Evolutionary conservation across 2,888 invertebrate species (phyloP), one percentile per base, ranked within the genome.

Genomic region (Habroteleia sp.): DNA sequence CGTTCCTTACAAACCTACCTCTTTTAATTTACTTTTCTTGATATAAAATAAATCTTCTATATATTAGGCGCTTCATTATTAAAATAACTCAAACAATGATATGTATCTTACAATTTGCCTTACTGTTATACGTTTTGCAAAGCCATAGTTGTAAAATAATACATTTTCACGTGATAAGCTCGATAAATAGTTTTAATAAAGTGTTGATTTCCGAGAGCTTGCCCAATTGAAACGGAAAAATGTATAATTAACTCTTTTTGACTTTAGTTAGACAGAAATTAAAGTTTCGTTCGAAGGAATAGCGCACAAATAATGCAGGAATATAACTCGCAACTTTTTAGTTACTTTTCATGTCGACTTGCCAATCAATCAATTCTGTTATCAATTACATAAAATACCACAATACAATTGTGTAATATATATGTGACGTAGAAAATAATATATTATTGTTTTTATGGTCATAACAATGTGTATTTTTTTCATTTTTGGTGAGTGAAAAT

Each of bases 121-220:
- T 17, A 25, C 42, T 31, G n/a, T 52, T 17, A 50, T 33, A 23
- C 27, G 11, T 42, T 41, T 37, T 13, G 44, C 17, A 46, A 66
- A 65, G 16, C 10, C 25, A 20, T 3, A 5, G n/a, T n/a, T 8
- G 7, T 23, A 29, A 29, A 46, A 46, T 37, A 23, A 65, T 65
- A 65, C 54, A 52, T 65, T 54, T 23, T 2, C 17, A 13, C n/a
- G 17, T 29, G 44, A 56, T 56, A 66, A 46, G 46, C 31, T 13
- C 46, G 54, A 66, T 56, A 66, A 56, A 66, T 66, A 56, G 39
- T 29, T 48, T 56, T 52, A 66, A 65, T 65, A 46, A 65, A 65
- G 52, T 46, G 54, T 25, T 54, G 44, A 52, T 42, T 52, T 52
- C 35, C 33, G 31, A 13, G 33, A 31, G 13, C 16, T 35, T 13